Base-by-base conservation (phyloP, 37 sponge, comb jelly and placozoan genomes). In the Tethya wilhelma region DNA sequence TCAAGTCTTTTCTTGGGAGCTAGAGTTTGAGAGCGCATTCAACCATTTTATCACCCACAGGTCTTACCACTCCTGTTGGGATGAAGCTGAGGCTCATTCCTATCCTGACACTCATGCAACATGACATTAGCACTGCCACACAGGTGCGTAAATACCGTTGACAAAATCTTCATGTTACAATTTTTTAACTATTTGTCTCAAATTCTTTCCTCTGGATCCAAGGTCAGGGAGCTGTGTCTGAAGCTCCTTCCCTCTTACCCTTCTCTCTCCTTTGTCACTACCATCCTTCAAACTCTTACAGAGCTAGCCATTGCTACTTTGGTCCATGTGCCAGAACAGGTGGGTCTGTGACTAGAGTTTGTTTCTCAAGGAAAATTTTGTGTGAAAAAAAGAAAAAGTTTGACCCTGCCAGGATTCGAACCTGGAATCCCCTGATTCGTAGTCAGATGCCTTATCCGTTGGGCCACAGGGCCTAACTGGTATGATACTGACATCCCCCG, bases 191-290 rank as follows among this genome's bases (percentile, higher is more conserved):
- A 3, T n/a, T n/a, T n/a, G n/a, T n/a, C 53, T 49, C 14, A 49
- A 49, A 49, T 19, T 49, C 14, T 22, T 49, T 17, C n/a, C n/a
- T n/a, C n/a, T n/a, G n/a, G n/a, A n/a, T n/a, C n/a, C n/a, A 78
- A 96, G 94, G 97, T 89, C 5, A 64, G 96, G 17, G 83, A 94
- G 32, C 79, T 97, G 17, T 97, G 95, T 69, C 38, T 89, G 8
- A 70, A 83, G 34, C 90, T 97, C 29, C 71, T 97, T 25, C 60
- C 77, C 0, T 58, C 90, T 22, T 87, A 97, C 80, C 89, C 97
- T 20, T 78, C 93, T 46, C 49, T 79, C 49, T 65, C 84, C 49
- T 91, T 97, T 55, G 84, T 89, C 56, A 59, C 71, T 29, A 56
- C 74, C 23, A 38, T 89, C 42, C 78, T 97, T n/a, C 81, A 83